Evolutionary conservation across 2,113 vertebrate genomes (phyloP).

Genomic region (Catharus minimus): DNA sequence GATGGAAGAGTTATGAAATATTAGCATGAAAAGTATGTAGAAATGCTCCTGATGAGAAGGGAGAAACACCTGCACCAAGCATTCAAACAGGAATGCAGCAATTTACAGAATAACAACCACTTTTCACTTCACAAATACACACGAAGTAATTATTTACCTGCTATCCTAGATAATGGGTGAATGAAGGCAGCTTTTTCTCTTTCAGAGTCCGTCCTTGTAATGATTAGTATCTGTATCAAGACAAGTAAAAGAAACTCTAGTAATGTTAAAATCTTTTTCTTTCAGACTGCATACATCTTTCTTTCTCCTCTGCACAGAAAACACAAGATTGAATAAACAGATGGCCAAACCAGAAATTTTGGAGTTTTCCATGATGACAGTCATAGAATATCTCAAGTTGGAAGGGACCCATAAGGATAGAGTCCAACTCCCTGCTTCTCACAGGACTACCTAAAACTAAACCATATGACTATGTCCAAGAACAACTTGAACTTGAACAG

Average conservation of each 20-base stretch:
- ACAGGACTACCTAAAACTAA: background rate
- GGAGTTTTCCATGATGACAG: background rate
- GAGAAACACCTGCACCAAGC: background rate
- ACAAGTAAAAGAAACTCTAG: background rate
- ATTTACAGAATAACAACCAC: background rate
- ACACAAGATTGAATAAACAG: background rate
- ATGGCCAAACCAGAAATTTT: background rate
- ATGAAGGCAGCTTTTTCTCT: slow-evolving; percentile 74
- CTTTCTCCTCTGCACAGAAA: background rate
- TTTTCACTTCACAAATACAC: background rate
- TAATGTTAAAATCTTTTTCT: background rate
- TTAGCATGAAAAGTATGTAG: background rate
- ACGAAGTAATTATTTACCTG: slow-evolving; percentile 74
- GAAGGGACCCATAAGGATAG: background rate
- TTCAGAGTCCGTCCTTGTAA: slow-evolving; percentile 72
- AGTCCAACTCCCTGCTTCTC: background rate
- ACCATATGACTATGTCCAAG: background rate
- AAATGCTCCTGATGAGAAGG: background rate
- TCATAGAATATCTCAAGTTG: background rate
- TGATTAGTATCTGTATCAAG: slow-evolving; percentile 73
- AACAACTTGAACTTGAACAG: background rate
- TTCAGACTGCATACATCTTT: background rate
- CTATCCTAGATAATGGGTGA: slow-evolving; percentile 69
- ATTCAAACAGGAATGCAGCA: background rate
- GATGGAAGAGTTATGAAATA: background rate